Base-by-base conservation (phyloP, 2,888 invertebrate genomes). In the Thera britannica region DNA sequence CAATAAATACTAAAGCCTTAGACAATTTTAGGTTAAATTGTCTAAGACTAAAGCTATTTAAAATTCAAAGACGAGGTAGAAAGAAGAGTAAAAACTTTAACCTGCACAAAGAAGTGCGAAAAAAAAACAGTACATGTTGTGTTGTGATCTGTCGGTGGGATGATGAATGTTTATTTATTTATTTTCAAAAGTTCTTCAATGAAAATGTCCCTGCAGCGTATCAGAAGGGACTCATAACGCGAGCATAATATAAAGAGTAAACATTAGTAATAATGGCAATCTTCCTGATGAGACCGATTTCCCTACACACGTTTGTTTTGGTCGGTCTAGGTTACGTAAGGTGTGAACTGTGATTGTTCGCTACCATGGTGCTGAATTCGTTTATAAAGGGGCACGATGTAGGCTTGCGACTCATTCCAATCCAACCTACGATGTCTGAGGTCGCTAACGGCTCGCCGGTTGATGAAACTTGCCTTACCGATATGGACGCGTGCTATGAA, bases 401-500 rank as follows among this genome's bases (percentile, higher is more conserved):
- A 77, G 83, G 80, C 78, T 80, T 80, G 78, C 82, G 82, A 80
- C 81, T 89, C 90, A 93, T 84, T 93, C 86, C 90, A 87, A 85
- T 85, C 83, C 87, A 87, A 83, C 86, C 88, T 84, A 89, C 90
- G 86, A 92, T 93, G 93, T 85, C 87, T 86, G 88, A 88, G 83
- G 91, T 86, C 85, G 88, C 83, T 78, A 87, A 86, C 89, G 87
- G 84, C 62, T 76, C 83, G 65, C 79, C 85, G 86, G 85, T 90
- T 83, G 94, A 94, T 82, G 93, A 95, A 87, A 90, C 89, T 79
- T 93, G 93, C 90, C 93, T 94, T 84, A 87, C 91, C 89, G 95
- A 95, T 88, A 98, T 98, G 98, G 98, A 98, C 94, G 97, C 97
- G 85, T 98, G 98, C 92, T 97, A 97, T 89, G 96, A 96, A 81